Base-by-base conservation (phyloP, 2,888 invertebrate species). In the Acrobasis repandana region DNA sequence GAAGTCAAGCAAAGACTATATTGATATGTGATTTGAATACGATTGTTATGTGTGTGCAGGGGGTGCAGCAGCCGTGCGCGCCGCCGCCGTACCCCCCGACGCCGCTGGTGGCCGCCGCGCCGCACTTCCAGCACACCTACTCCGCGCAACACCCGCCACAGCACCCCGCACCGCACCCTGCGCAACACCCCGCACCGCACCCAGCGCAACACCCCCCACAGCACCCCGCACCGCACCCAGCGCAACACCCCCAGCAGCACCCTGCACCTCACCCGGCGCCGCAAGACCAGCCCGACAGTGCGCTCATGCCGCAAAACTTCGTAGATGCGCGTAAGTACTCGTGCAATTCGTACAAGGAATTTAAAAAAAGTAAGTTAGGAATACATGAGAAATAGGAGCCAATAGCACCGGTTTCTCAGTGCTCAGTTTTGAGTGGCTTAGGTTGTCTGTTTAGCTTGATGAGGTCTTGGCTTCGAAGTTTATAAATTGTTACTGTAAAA, bases 81-180 rank as follows among this genome's bases (percentile, higher is more conserved):
- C 82, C 84, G 60, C 83, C 91, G n/a, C 91, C 91, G 36, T 91
- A 92, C 82, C 91, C 91, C 63, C 86, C 90, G 3, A 90, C 91
- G 70, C 91, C 91, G 73, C 85, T 83, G 75, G 90, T 91, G 68
- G 73, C 89, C 60, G 76, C 79, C 65, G 76, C 86, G 58, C 72
- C 85, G 80, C 77, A 81, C 77, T 83, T 85, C 77, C 84, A 80
- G 71, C 87, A 83, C 75, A 75, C 87, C 64, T 85, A 86, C 78
- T 74, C 81, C 52, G 64, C 69, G 38, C 77, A 74, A 47, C 72
- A 80, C 18, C 50, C 61, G 85, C 83, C 74, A 66, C 10, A 14
- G 43, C 43, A 43, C 43, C 43, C 43, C 3, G 43, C 43, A 1
- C 43, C 11, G 14, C 43, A 43, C 79, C 61, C 80, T 48, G 61